Conservation (phyloP, 2,113 vertebrate genomes). For the Dinomys branickii region DNA sequence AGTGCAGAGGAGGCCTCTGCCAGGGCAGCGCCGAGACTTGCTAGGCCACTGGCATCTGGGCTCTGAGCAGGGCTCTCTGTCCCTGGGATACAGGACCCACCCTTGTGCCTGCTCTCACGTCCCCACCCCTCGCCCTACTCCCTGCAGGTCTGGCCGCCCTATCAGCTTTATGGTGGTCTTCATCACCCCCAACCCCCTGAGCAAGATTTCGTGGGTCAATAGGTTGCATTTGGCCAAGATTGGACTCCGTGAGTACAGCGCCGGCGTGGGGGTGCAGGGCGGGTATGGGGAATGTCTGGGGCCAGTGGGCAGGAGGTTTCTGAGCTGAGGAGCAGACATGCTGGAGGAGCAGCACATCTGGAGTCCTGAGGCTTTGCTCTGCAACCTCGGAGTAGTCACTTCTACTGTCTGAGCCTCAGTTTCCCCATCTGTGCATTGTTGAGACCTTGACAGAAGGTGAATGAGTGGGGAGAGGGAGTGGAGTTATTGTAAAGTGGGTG, state of each 20-base stretch:
- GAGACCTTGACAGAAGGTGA: background rate
- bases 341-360: background rate
- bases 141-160: conserved; percentile 92
- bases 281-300: accelerated
- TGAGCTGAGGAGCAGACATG: accelerated
- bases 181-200: conserved; percentile 95
- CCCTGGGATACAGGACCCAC: background rate
- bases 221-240: conserved; percentile 96
- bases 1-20: background rate
- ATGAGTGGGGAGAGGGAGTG: background rate
- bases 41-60: background rate
- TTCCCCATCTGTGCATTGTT: background rate
- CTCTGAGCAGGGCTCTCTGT: background rate
- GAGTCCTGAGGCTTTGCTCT: background rate
- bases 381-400: background rate
- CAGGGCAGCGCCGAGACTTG: background rate
- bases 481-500: background rate
- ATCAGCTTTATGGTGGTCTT: conserved; percentile 98
- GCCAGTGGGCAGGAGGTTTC: background rate
- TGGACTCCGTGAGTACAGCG: conserved; percentile 90
- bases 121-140: background rate
- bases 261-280: accelerated
- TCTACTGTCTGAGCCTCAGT: background rate
- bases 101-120: accelerated
- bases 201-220: conserved; percentile 99